phyloP scores from a whole-genome alignment of 1,140 invertebrate genomes.

The Berghia stephanieae region DNA sequence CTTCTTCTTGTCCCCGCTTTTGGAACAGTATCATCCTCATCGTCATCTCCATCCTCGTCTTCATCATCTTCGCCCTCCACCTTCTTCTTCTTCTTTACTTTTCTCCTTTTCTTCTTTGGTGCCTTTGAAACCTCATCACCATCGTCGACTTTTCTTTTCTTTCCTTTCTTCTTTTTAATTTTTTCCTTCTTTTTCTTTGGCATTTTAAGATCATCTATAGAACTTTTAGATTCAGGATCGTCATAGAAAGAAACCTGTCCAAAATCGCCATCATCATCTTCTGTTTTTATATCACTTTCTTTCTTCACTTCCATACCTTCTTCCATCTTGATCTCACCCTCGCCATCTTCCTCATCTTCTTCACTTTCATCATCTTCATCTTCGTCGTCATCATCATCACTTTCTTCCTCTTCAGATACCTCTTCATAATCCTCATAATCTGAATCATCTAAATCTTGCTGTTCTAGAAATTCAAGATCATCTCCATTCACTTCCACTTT shows the following conservation, averaged over 20 bases:
- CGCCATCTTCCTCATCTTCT: constrained; percentile 32
- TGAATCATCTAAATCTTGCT: constrained; percentile 29
- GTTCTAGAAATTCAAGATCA: constrained; percentile 39
- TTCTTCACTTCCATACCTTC: constrained; percentile 30
- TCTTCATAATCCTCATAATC: constrained; percentile 37
- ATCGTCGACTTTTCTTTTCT: constrained; percentile 32
- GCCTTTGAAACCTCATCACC: constrained; percentile 17
- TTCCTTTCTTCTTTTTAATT: constrained; percentile 43
- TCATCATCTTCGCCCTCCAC: constrained; percentile 16
- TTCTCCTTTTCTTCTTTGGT: constrained; percentile 21
- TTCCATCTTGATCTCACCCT: constrained; percentile 29
- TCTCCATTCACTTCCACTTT: constrained; percentile 30
- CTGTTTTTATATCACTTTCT: constrained; percentile 32
- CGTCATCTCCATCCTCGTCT: constrained; percentile 25
- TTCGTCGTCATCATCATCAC: constrained; percentile 45
- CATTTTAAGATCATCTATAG: constrained; percentile 36
- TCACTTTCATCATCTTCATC: constrained; percentile 41
- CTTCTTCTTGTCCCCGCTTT: constrained; percentile 42
- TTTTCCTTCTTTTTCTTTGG: constrained; percentile 28
- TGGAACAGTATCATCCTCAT: constrained; percentile 26
- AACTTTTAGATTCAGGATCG: constrained; percentile 31
- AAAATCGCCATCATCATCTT: constrained; percentile 42
- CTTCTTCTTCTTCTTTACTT: constrained; percentile 31
- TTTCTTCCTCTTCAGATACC: constrained; percentile 36
- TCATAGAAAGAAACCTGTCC: constrained; percentile 29